These are phyloP conservation scores for Antheraea yamamai DNA, from an alignment of 2,888 invertebrate genomes.

Conservation along the genomic window DNA sequence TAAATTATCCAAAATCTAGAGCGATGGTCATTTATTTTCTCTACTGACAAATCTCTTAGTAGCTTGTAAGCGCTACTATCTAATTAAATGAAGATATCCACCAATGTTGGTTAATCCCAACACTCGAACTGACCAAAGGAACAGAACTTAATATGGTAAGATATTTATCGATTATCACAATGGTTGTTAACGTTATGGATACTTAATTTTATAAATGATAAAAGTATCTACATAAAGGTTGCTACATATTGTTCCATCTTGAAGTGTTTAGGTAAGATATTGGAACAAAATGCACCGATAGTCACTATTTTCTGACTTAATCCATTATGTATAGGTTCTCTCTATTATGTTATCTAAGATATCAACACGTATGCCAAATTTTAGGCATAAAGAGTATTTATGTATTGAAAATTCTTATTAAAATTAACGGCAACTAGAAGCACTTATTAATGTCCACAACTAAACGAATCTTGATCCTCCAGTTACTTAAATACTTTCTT, in stretches of 20 bases:
- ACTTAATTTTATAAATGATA: no score
- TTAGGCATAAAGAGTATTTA: neutral
- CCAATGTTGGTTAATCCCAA: neutral
- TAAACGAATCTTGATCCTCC: neutral
- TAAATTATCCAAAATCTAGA: neutral
- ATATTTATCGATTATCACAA: no score
- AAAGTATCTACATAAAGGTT: no score
- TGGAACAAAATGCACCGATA: neutral
- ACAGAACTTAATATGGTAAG: neutral
- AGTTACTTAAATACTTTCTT: neutral
- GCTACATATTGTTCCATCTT: no score
- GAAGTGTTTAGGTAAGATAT: no score
- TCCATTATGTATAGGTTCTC: neutral
- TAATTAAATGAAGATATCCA: neutral
- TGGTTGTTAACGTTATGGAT: no score
- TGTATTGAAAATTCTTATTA: neutral
- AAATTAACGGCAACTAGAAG: neutral
- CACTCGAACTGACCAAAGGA: neutral
- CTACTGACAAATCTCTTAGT: no score
- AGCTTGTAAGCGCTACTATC: neutral
- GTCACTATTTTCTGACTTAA: neutral
- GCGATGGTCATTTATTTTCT: neutral
- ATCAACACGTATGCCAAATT: neutral
- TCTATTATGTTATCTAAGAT: neutral
- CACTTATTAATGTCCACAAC: neutral